Base-by-base conservation (phyloP, 2,113 vertebrate genomes). In the Colistium nudipinnis region DNA sequence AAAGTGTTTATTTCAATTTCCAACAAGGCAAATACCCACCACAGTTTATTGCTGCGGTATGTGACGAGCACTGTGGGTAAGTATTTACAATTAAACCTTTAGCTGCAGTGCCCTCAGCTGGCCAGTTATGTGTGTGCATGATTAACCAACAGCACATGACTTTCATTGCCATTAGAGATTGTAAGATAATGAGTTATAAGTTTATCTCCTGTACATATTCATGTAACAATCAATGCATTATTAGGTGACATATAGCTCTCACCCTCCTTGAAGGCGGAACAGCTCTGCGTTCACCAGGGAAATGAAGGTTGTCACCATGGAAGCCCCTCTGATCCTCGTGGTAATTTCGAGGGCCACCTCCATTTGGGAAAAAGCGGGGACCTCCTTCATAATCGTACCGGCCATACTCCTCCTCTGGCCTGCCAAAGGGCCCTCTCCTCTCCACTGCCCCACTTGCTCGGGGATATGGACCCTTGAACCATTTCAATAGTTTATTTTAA, bases 311-410 rank as follows among this genome's bases (percentile, higher is more conserved):
- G 10, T 93, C 92, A 0, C 79, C 85, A 44, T 90, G 91, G 76
- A 89, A 92, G 39, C 81, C 76, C 43, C 92, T 83, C 57, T 92
- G 90, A 4, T 93, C 92, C 22, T 93, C 92, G 27, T 92, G 91
- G 80, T 90, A 93, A 81, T 30, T 89, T 36, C 92, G 78, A 10
- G 88, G 90, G 27, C 76, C 90, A 0, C 89, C 90, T 55, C 89
- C 92, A 17, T 92, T 91, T 0, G 91, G 92, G 71, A 89, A 92
- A 74, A 92, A 93, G 31, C 92, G 90, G 1, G 87, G 75, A 19
- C 88, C 78, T 44, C 82, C 82, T 66, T 93, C 92, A 1, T 92
- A 92, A 35, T 92, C 91, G n/a, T 91, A 93, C 0, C 92, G 87
- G 11, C 35, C 0, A 0, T 92, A 92, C 3, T 92, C 91, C 0